Evolutionary conservation across 2,113 vertebrate genomes (phyloP).

Genomic region (Macrotus californicus): DNA sequence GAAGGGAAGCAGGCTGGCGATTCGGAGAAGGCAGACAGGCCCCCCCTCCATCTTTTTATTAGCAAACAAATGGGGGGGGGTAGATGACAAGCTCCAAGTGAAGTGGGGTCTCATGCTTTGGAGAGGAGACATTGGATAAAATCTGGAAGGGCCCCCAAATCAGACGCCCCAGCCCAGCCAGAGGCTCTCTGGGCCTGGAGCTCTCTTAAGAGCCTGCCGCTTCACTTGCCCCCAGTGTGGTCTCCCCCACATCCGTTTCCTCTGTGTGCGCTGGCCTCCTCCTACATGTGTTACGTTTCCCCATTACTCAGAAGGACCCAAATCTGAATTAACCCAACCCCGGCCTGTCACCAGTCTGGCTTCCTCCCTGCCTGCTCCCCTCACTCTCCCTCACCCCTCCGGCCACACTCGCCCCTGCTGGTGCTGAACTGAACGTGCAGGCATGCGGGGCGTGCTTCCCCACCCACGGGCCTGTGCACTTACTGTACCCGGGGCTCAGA

Average conservation of each 20-base stretch:
- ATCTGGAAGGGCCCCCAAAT: neutral
- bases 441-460: neutral
- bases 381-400: too few species aligned
- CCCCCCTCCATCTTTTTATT: conserved; percentile 40
- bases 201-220: neutral
- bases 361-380: neutral
- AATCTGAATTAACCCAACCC: neutral
- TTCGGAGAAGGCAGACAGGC: conserved; percentile 43
- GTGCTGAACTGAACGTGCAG: neutral
- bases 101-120: neutral
- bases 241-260: neutral
- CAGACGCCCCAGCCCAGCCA: neutral
- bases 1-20: conserved; percentile 20
- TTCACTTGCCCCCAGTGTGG: accelerated
- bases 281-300: neutral
- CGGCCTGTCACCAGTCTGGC: neutral
- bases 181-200: neutral
- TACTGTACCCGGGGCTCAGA: neutral
- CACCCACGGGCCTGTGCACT: accelerated
- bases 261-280: neutral
- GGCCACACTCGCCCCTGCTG: neutral
- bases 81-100: conserved; percentile 5
- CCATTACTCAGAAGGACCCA: neutral
- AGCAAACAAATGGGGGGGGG: conserved; percentile 62
- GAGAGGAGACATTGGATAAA: neutral